Evolutionary conservation across 1,140 invertebrate genomes (phyloP).

Genomic region (Charaxes varanes): DNA sequence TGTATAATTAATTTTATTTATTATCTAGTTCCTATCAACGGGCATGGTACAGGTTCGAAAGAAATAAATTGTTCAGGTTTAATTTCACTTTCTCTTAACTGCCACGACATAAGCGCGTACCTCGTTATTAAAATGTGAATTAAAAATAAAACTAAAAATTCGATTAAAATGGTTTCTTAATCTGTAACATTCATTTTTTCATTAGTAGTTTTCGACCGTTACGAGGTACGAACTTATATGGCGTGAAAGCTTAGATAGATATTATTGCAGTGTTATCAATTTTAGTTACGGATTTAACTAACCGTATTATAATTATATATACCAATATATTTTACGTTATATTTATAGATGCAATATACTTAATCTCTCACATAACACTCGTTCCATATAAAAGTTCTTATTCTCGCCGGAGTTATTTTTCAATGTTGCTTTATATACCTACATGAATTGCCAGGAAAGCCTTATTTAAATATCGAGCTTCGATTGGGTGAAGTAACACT

Average conservation of each 20-base stretch:
- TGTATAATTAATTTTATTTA: slow-evolving; percentile 71
- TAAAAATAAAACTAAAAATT: too few species aligned
- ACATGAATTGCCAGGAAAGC: slow-evolving; percentile 60
- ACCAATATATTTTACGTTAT: slow-evolving; percentile 34
- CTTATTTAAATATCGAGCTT: slow-evolving; percentile 59
- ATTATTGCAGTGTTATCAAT: too few species aligned
- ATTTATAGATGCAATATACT: slow-evolving; percentile 23
- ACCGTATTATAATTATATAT: slow-evolving; percentile 40
- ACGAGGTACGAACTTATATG: too few species aligned
- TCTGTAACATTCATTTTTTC: too few species aligned
- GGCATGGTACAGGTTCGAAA: slow-evolving; percentile 67
- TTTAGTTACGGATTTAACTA: too few species aligned
- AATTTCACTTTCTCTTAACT: slow-evolving; percentile 8
- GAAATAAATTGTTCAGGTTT: slow-evolving; percentile 43
- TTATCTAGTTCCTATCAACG: slow-evolving; percentile 68
- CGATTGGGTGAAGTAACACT: slow-evolving; percentile 49
- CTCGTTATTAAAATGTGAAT: too few species aligned
- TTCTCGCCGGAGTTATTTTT: slow-evolving; percentile 22
- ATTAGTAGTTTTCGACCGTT: too few species aligned
- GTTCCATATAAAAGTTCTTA: slow-evolving; percentile 44
- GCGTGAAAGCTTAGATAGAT: too few species aligned
- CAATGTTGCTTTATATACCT: slow-evolving; percentile 38
- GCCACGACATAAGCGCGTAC: too few species aligned
- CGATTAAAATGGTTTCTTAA: too few species aligned
- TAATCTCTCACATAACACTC: slow-evolving; percentile 32